Evolutionary conservation across 2,888 invertebrate genomes (phyloP), one percentile per base, ranked within the genome.

Genomic region (Phanerotoma sp.): DNA sequence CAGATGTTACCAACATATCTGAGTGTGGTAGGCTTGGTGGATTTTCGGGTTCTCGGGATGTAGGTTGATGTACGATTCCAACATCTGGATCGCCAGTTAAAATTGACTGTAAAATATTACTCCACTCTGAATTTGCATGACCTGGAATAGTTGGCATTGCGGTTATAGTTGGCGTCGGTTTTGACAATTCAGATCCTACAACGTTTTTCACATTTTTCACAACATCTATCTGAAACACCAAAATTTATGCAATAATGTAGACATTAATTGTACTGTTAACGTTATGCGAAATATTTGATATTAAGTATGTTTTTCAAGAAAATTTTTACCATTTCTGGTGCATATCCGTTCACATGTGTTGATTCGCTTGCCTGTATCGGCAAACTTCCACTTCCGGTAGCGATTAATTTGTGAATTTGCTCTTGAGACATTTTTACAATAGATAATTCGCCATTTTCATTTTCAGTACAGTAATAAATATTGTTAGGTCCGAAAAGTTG

Each of bases 381-480:
- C 67, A 83, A 61, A 60, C 77, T 78, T 32, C 68, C 60, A 71
- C 90, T 90, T 0, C 91, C 90, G 30, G 87, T 88, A 0, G 92
- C 92, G 28, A 92, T 90, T 56, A 93, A 87, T 37, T 89, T 87
- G 72, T 91, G 90, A 61, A 93, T 92, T 78, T 93, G 90, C 68
- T 89, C 84, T 65, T 91, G 78, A 6, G 91, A 91, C 92, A 93
- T 93, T 28, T 91, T 80, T 56, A 89, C 82, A 69, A 90, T 91
- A 0, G 92, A 86, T 18, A 92, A 80, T 68, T 92, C 89, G 11
- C 92, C 92, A 52, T 86, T 86, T 68, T 91, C 89, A 68, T 92
- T 89, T 68, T 92, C 90, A 0, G 92, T 91, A 72, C 91, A 92
- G 75, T 92, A 93, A 71, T 92, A 91, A 74, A 92, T 92, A 70